Conservation (phyloP, 1,140 invertebrate genomes). For the Procambarus clarkii region DNA sequence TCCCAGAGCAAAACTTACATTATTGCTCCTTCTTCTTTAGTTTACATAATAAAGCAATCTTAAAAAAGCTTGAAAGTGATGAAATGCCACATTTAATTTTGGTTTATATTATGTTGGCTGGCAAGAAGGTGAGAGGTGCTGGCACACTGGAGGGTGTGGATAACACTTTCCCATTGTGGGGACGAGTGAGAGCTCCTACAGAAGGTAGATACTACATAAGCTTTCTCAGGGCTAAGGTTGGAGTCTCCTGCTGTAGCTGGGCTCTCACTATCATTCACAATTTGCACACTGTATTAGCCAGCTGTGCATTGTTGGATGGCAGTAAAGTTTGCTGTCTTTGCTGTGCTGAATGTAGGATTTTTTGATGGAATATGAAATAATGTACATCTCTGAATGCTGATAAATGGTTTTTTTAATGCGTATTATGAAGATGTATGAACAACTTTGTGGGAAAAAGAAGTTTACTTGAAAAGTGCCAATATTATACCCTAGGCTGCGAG, state of each 20-base stretch:
- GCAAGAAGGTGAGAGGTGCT: conserved; percentile 63
- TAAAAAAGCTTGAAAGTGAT: conserved; percentile 19
- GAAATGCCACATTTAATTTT: conserved; percentile 24
- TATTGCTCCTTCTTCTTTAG: conserved; percentile 35
- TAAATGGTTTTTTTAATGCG: conserved; percentile 33
- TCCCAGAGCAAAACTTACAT: conserved; percentile 17
- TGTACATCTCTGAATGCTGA: conserved; percentile 61
- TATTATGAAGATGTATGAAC: conserved; percentile 62
- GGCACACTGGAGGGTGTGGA: conserved; percentile 37
- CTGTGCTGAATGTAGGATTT: conserved; percentile 63
- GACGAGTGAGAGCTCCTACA: conserved; percentile 26
- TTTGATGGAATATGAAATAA: conserved; percentile 48
- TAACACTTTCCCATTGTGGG: conserved; percentile 33
- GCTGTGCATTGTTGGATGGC: conserved; percentile 57
- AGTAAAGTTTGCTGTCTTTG: conserved; percentile 60
- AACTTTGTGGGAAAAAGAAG: conserved; percentile 57
- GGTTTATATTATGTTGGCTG: conserved; percentile 50
- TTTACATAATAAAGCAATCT: background rate
- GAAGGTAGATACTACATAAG: background rate
- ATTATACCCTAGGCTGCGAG: conserved; percentile 65
- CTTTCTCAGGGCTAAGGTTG: background rate
- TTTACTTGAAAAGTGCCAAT: conserved; percentile 64
- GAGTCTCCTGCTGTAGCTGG: conserved; percentile 9
- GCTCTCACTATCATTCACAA: conserved; percentile 25
- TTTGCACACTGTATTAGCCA: conserved; percentile 65